A percentile compares a stretch with the other conserved stretches of the same genome.
These are phyloP conservation scores for Meteorus sp. DNA, from an alignment of 1,140 invertebrate species.

Conservation along the genomic window DNA sequence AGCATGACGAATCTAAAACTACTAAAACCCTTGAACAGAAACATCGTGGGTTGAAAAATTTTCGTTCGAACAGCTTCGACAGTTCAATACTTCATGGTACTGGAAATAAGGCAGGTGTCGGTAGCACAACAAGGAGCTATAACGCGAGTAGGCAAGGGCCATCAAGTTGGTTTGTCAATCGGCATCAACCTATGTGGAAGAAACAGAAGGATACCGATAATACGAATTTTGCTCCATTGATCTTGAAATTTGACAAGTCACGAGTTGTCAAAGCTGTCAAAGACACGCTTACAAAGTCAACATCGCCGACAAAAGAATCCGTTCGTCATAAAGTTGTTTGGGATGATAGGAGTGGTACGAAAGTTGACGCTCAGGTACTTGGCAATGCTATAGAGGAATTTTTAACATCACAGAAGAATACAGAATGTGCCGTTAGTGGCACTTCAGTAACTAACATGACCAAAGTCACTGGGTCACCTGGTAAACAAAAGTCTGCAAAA, in stretches of 20 bases:
- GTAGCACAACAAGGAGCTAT: constrained; percentile 12
- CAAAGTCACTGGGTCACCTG: constrained; percentile 48
- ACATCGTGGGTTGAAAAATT: constrained; percentile 63
- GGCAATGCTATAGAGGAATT: constrained; percentile 83
- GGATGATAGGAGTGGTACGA: constrained; percentile 72
- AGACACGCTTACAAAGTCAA: constrained; percentile 56
- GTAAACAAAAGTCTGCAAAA: constrained; percentile 46
- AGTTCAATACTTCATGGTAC: constrained; percentile 69
- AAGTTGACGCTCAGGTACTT: constrained; percentile 73
- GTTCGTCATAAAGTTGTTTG: constrained; percentile 64
- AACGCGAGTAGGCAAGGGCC: constrained; percentile 46
- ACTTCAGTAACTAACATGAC: constrained; percentile 42
- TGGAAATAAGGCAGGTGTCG: constrained; percentile 51
- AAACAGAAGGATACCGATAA: constrained; percentile 61
- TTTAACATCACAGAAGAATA: constrained; percentile 57
- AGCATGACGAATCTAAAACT: constrained; percentile 34
- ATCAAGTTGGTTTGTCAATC: constrained; percentile 73
- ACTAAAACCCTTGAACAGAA: constrained; percentile 54
- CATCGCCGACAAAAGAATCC: constrained; percentile 47
- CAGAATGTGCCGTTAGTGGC: constrained; percentile 56
- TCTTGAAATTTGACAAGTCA: constrained; percentile 51
- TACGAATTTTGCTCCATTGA: constrained; percentile 35
- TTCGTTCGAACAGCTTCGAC: constrained; percentile 79
- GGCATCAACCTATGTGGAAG: constrained; percentile 71
- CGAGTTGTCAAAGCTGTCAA: constrained; percentile 54